phyloP scores from a whole-genome alignment of 2,797 vertebrate genomes.

The Nasua narica region DNA sequence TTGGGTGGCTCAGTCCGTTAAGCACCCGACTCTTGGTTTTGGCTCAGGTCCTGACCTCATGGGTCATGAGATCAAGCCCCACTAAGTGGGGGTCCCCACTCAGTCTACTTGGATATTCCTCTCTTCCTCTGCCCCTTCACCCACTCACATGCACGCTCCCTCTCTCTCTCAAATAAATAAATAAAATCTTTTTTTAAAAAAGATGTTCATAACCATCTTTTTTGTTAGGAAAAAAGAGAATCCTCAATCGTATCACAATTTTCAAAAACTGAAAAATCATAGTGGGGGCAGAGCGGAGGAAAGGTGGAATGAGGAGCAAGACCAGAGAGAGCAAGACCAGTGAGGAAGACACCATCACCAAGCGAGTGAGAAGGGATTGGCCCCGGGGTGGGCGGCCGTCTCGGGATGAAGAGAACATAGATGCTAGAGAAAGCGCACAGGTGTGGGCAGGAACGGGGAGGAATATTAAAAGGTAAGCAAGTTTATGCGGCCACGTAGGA shows the following conservation, averaged over 20 bases:
- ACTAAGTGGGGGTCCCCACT: background rate
- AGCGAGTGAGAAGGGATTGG: background rate
- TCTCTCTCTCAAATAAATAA: background rate
- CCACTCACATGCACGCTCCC: background rate
- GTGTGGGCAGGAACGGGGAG: background rate
- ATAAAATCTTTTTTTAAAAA: background rate
- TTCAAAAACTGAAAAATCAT: background rate
- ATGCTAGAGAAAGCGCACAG: background rate
- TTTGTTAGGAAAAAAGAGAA: too few species aligned
- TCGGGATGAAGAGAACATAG: background rate
- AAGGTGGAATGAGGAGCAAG: background rate
- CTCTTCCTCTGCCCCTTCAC: background rate
- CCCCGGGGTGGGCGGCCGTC: too few species aligned
- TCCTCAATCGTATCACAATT: background rate
- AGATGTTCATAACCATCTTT: background rate
- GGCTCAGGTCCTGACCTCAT: background rate
- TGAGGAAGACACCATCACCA: background rate
- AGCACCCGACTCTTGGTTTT: background rate
- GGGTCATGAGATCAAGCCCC: background rate
- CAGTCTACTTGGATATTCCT: background rate
- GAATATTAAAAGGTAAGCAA: background rate
- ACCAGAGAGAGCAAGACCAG: background rate
- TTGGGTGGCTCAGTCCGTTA: background rate
- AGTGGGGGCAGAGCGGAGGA: background rate
- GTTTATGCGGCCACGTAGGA: background rate